A percentile compares a stretch with the other conserved stretches of the same genome.
Conservation (phyloP, 2,113 vertebrate species). For the Ciconia stormi region DNA sequence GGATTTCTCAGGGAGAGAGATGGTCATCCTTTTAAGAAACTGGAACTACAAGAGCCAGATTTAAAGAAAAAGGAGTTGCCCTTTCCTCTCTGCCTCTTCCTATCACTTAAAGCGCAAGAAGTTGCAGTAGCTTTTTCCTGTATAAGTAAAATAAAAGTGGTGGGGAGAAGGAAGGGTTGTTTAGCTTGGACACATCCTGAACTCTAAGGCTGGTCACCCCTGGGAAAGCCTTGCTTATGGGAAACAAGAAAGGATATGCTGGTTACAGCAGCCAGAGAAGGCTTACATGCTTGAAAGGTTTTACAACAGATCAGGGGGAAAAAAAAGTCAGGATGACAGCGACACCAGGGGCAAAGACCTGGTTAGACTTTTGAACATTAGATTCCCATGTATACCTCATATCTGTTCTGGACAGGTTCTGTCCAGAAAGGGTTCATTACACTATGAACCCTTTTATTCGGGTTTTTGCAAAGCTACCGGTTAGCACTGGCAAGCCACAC, state of each 20-base stretch:
- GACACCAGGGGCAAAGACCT: background rate
- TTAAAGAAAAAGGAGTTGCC: background rate
- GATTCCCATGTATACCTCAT: background rate
- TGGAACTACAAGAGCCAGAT: background rate
- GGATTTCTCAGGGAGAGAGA: background rate
- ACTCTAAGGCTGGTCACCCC: background rate
- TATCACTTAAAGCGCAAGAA: background rate
- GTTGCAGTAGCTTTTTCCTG: background rate
- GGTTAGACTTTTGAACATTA: background rate
- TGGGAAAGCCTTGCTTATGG: background rate
- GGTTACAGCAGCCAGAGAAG: slow-evolving; percentile 7
- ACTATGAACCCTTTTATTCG: background rate
- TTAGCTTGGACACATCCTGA: background rate
- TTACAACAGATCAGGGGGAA: background rate
- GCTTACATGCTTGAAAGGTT: background rate
- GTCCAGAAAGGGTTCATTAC: background rate
- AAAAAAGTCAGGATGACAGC: background rate
- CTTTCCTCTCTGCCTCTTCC: background rate
- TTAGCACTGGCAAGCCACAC: background rate
- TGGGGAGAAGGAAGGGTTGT: background rate
- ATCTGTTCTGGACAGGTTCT: background rate
- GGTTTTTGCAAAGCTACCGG: background rate
- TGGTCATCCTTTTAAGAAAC: background rate
- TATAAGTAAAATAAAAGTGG: background rate
- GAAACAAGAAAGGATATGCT: background rate